Evolutionary conservation across 2,113 vertebrate species (phyloP), one percentile per base, ranked within the genome.

Genomic region (Callaeas wilsoni): DNA sequence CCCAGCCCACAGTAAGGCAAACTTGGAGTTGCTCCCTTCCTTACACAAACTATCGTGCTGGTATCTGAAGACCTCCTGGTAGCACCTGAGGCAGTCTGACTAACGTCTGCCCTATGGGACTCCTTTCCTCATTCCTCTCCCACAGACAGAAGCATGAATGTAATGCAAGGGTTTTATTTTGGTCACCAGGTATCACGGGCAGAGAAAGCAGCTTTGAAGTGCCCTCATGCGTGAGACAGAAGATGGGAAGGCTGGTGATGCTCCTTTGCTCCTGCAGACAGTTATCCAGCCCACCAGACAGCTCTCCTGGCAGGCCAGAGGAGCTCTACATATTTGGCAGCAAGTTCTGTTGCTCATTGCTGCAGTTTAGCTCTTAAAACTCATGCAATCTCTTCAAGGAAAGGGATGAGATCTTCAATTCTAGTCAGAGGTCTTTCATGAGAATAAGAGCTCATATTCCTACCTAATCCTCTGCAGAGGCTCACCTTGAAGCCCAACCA

Each of bases 1-100:
- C 37, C n/a, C 60, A 74, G 49, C 46, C 37, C 50, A 53, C 29
- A 42, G 19, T 15, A 75, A 82, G 0, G 0, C 16, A 59, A 44
- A 21, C 39, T 23, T 9, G 3, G 47, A 92, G n/a, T 41, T 84
- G 19, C 20, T 63, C 60, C 30, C 27, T 73, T 73, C 55, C 53
- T 76, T 37, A 64, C 25, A 49, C 17, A 17, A 70, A 57, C 2
- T 21, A 49, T n/a, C 0, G 0, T 32, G 29, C 55, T 35, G 37
- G 27, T 33, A 57, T 75, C 60, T 67, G 52, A 77, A 88, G 63
- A 75, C 33, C 5, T 88, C 44, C 25, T 23, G 62, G 47, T 9
- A 50, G 20, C 42, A 85, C 83, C 79, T 67, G 37, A 87, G 53
- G 73, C 60, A 80, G 56, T 39, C 71, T 96, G 63, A 84, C 71